Evolutionary conservation across 2,888 invertebrate genomes (phyloP).

Genomic region (Plebejus melissa): DNA sequence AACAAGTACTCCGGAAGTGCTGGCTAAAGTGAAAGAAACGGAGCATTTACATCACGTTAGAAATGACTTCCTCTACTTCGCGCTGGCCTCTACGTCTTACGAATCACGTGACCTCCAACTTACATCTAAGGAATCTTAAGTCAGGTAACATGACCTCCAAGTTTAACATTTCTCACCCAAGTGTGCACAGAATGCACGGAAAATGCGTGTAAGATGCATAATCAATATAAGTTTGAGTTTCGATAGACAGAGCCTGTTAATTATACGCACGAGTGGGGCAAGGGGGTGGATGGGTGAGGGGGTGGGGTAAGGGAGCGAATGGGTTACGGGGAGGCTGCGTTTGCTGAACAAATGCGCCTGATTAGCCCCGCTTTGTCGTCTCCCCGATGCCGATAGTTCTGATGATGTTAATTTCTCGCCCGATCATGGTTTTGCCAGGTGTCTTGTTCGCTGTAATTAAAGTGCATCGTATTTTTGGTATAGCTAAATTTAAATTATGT

Average conservation of each 20-base stretch:
- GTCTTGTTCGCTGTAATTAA: background rate
- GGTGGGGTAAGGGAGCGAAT: slow-evolving; percentile 34
- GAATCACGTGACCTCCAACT: no score
- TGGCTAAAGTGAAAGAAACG: no score
- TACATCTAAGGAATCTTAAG: no score
- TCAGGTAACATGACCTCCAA: no score
- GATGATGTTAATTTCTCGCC: slow-evolving; percentile 24
- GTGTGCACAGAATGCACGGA: background rate
- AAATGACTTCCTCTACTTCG: background rate
- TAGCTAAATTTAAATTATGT: no score
- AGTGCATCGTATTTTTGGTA: background rate
- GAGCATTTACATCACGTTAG: background rate
- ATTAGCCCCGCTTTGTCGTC: slow-evolving; percentile 68
- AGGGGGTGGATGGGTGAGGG: slow-evolving; percentile 30
- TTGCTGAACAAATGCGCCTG: slow-evolving; percentile 72
- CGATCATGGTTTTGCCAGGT: slow-evolving; percentile 22
- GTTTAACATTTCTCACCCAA: no score
- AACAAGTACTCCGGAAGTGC: no score
- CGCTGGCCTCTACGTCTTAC: no score
- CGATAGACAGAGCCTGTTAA: slow-evolving; percentile 58
- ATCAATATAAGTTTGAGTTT: slow-evolving; percentile 35
- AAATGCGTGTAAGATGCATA: slow-evolving; percentile 30
- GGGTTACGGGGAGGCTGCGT: slow-evolving; percentile 44
- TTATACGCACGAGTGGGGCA: slow-evolving; percentile 55
- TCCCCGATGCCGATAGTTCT: slow-evolving; percentile 35